A percentile compares a stretch with the other conserved stretches of the same genome.
Conservation (phyloP, 30 jellyfish, hydroid and myxozoan genomes). For the Mastigias papua region DNA sequence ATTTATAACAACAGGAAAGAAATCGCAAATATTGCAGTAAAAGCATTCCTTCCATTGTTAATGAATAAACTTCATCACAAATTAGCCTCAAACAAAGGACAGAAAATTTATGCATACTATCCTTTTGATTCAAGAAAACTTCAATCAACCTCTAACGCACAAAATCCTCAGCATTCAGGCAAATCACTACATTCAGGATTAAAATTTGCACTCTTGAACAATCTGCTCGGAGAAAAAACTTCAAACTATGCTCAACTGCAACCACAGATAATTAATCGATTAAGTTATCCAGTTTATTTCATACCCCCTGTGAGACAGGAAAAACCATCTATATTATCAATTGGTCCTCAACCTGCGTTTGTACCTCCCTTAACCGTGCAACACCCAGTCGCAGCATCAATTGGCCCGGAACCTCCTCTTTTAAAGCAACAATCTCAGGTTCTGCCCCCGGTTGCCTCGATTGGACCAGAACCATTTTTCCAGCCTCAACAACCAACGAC, state of each 20-base stretch:
- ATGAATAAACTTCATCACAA: slow-evolving; percentile 53
- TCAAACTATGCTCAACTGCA: slow-evolving; percentile 17
- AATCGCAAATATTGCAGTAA: slow-evolving; percentile 79
- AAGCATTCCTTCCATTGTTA: slow-evolving; percentile 72
- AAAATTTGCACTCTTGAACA: slow-evolving; percentile 64
- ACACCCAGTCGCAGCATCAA: slow-evolving; percentile 69
- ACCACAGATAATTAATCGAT: slow-evolving; percentile 50
- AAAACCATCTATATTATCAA: slow-evolving; percentile 60
- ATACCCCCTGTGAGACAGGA: slow-evolving; percentile 54
- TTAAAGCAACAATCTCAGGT: not conserved
- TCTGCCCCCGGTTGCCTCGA: slow-evolving; percentile 69
- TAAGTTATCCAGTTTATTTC: slow-evolving; percentile 67
- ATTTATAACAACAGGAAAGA: slow-evolving; percentile 31
- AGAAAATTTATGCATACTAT: slow-evolving; percentile 44
- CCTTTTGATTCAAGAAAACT: slow-evolving; percentile 22
- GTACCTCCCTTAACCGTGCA: slow-evolving; percentile 18
- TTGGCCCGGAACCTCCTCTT: slow-evolving; percentile 71
- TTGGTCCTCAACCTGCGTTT: slow-evolving; percentile 86
- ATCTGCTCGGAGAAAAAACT: slow-evolving; percentile 34
- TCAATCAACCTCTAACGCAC: not conserved
- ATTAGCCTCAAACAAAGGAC: slow-evolving; percentile 38
- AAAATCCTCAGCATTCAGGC: not conserved
- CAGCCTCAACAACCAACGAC: slow-evolving; percentile 38
- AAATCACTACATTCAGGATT: slow-evolving; percentile 36
- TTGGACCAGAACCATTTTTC: slow-evolving; percentile 67